Conservation (phyloP, 2,888 invertebrate genomes). For the Diogma glabrata region DNA sequence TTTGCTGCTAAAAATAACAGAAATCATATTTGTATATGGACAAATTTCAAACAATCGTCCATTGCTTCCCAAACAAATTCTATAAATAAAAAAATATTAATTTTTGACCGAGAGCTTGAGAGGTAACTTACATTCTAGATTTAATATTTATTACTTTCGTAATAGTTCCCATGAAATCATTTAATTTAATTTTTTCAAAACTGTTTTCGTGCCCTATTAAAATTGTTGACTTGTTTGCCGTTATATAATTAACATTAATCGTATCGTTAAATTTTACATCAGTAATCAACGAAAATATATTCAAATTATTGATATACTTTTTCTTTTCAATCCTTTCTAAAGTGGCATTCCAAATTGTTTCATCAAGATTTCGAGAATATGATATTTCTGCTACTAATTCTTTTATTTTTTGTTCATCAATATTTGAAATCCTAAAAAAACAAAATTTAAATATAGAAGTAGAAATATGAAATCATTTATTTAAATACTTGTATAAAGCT, state of each 20-base stretch:
- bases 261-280: neutral
- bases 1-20: constrained; percentile 15
- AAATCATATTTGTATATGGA: constrained; percentile 26
- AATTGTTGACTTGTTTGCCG: neutral
- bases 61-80: constrained; percentile 28
- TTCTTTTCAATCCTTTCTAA: no score
- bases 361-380: constrained; percentile 25
- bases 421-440: constrained; percentile 19
- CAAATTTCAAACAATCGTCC: constrained; percentile 32
- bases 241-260: no score
- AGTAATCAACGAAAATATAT: neutral
- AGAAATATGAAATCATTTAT: neutral
- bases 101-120: neutral
- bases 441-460: neutral
- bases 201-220: neutral
- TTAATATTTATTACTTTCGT: constrained; percentile 30
- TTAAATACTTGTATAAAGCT: constrained; percentile 29
- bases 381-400: constrained; percentile 24
- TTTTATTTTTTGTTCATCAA: constrained; percentile 24
- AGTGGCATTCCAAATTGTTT: constrained; percentile 19
- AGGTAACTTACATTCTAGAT: constrained; percentile 27
- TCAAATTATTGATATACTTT: neutral
- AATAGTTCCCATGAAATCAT: constrained; percentile 24
- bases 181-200: constrained; percentile 20
- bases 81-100: constrained; percentile 16